Percentiles rank a stretch among this genome's conserved stretches.
Conservation (phyloP, 2,797 vertebrate genomes). For the Phalloptychus januarius region DNA sequence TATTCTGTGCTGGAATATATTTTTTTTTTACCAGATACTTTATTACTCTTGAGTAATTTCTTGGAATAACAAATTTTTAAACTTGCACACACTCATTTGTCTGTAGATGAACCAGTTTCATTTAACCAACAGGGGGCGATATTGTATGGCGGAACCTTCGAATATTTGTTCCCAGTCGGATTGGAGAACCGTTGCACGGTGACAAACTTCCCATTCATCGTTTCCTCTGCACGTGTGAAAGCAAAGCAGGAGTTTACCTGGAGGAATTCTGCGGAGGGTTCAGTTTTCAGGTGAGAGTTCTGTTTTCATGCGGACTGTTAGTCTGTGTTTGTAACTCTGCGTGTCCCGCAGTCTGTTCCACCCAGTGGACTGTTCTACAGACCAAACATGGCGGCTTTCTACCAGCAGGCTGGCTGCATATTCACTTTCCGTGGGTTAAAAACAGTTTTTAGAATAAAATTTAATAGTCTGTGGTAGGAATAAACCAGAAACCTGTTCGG, state of each 20-base stretch:
- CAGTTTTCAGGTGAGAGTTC: not conserved
- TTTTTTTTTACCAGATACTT: too few relatives aligned
- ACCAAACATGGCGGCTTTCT: not conserved
- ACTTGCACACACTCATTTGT: not conserved
- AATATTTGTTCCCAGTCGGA: not conserved
- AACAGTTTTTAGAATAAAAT: not conserved
- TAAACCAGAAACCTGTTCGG: not conserved
- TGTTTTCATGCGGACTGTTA: too few relatives aligned
- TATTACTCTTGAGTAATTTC: too few relatives aligned
- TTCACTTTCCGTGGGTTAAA: not conserved
- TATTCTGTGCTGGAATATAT: too few relatives aligned
- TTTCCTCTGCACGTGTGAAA: not conserved
- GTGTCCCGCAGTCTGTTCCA: not conserved
- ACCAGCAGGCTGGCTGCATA: not conserved
- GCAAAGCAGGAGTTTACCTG: not conserved
- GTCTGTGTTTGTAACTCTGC: not conserved
- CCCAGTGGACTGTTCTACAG: not conserved
- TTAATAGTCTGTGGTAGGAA: not conserved
- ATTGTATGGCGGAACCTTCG: not conserved
- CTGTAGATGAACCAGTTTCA: not conserved
- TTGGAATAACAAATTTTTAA: too few relatives aligned
- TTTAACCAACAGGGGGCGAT: not conserved
- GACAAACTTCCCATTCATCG: not conserved
- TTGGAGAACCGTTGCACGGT: not conserved
- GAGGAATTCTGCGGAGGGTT: not conserved